phyloP scores from a whole-genome alignment of 2,888 invertebrate species.

The Chrysolina haemoptera region DNA sequence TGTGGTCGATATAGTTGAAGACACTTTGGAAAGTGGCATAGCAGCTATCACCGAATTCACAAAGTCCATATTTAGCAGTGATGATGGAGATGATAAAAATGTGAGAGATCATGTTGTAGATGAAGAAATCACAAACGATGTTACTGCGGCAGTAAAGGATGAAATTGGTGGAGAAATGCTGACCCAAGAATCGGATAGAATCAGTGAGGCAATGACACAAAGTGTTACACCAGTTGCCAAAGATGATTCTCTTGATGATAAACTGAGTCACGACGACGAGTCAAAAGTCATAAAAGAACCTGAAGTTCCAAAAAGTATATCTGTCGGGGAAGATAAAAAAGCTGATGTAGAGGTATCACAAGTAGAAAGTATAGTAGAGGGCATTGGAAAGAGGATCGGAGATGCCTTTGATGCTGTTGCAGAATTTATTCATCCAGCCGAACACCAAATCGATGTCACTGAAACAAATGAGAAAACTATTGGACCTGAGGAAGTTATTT shows the following conservation, averaged over 20 bases:
- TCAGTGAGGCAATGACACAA: not conserved
- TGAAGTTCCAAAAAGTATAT: no score
- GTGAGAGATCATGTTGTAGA: not conserved
- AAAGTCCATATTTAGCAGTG: not conserved
- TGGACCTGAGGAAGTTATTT: slow-evolving; percentile 23
- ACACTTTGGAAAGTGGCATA: slow-evolving; percentile 2
- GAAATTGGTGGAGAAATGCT: not conserved
- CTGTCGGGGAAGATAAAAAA: not conserved
- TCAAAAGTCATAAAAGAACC: no score
- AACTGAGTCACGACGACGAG: no score
- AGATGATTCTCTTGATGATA: no score
- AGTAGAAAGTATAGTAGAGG: slow-evolving; percentile 15
- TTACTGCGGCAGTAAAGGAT: not conserved
- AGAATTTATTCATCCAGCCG: slow-evolving; percentile 22
- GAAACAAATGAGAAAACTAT: not conserved
- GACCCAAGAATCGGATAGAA: not conserved
- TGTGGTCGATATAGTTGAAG: slow-evolving; percentile 1
- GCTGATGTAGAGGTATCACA: not conserved
- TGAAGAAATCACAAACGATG: not conserved
- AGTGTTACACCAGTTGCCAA: no score
- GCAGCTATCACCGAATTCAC: not conserved
- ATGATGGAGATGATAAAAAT: not conserved
- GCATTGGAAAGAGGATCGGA: slow-evolving; percentile 29
- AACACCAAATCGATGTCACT: slow-evolving; percentile 23
- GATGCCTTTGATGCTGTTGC: slow-evolving; percentile 28